A percentile compares a stretch with the other conserved stretches of the same genome.
Evolutionary conservation across 2,888 invertebrate species (phyloP).

Genomic region (Exocentrus adspersus): DNA sequence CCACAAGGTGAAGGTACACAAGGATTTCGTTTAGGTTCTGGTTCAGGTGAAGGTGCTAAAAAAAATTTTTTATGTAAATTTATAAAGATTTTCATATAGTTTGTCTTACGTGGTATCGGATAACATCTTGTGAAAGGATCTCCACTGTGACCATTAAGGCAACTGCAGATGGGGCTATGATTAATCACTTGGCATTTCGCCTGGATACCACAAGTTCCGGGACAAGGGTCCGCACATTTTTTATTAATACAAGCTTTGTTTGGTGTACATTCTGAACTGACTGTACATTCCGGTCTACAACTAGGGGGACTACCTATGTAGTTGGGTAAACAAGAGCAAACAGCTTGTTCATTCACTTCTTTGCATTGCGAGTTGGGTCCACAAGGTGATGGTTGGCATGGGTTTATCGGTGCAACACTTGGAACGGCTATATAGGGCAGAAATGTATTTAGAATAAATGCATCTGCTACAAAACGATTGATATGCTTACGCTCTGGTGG

Average conservation of each 20-base stretch:
- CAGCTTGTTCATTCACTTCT: slow-evolving; percentile 74
- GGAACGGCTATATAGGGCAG: slow-evolving; percentile 31
- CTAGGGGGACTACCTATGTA: slow-evolving; percentile 74
- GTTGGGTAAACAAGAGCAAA: slow-evolving; percentile 76
- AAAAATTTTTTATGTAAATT: too few relatives aligned
- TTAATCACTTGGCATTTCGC: slow-evolving; percentile 78
- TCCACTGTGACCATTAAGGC: slow-evolving; percentile 70
- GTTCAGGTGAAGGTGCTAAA: slow-evolving; percentile 44
- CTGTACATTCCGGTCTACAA: slow-evolving; percentile 78
- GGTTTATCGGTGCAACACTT: slow-evolving; percentile 61
- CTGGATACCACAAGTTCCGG: slow-evolving; percentile 78
- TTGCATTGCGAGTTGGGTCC: slow-evolving; percentile 83
- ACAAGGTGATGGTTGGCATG: slow-evolving; percentile 75
- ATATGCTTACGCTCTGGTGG: slow-evolving; percentile 62
- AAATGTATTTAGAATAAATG: neutral
- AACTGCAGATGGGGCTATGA: slow-evolving; percentile 78
- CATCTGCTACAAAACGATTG: neutral
- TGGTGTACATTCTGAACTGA: slow-evolving; percentile 76
- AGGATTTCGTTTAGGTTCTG: slow-evolving; percentile 63
- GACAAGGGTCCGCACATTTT: slow-evolving; percentile 79
- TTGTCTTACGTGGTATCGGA: slow-evolving; percentile 63
- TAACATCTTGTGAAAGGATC: slow-evolving; percentile 74
- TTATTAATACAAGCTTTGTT: slow-evolving; percentile 75
- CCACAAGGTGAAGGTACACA: slow-evolving; percentile 85
- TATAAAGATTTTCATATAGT: too few relatives aligned